A percentile compares a stretch with the other conserved stretches of the same genome.
Conservation (phyloP, 2,888 invertebrate genomes). For the Clivina fossor region DNA sequence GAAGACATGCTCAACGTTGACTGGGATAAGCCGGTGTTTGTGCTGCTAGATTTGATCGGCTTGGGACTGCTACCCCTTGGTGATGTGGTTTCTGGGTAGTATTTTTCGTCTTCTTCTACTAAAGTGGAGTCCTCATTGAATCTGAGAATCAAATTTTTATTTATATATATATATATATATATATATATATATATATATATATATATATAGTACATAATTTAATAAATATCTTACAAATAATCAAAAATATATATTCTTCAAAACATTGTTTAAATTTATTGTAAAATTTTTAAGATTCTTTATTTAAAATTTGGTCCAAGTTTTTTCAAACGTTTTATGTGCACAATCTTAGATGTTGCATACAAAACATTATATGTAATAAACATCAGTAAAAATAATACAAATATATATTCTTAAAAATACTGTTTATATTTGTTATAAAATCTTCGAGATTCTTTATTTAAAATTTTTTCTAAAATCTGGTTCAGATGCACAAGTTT, state of each 20-base stretch:
- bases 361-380: no score
- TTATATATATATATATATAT: no score
- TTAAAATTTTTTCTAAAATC: no score
- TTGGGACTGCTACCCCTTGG: slow-evolving; percentile 36
- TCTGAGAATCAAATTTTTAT: slow-evolving; percentile 41
- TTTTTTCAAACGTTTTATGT: no score
- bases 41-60: slow-evolving; percentile 30
- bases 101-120: slow-evolving; percentile 48
- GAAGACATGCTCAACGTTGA: slow-evolving; percentile 78
- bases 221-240: background rate
- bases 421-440: background rate
- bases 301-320: no score
- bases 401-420: background rate
- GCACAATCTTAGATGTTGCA: no score
- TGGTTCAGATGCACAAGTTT: no score
- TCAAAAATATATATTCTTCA: background rate
- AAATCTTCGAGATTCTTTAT: background rate
- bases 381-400: background rate
- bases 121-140: slow-evolving; percentile 49
- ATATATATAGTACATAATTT: no score
- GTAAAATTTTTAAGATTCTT: background rate
- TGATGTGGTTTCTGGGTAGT: slow-evolving; percentile 47
- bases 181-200: no score
- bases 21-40: slow-evolving; percentile 64
- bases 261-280: background rate